These are phyloP conservation scores for Cataglyphis albicans DNA, from an alignment of 2,888 invertebrate species.

Conservation along the genomic window DNA sequence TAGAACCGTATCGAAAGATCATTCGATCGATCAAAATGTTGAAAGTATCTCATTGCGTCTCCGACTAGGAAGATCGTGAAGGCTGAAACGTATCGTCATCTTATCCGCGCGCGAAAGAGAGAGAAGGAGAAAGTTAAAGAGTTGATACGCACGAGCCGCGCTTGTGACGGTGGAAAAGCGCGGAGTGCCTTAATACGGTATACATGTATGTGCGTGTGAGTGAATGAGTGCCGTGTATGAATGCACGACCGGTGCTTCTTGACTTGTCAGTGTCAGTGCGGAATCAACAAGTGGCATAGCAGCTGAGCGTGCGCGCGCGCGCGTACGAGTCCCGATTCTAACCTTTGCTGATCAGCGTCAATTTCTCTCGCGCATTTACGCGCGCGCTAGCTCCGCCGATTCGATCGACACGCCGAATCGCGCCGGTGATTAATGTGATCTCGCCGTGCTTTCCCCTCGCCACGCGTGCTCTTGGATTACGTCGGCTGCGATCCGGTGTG, in stretches of 20 bases:
- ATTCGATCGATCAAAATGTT: conserved; percentile 51
- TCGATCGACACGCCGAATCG: conserved; percentile 12
- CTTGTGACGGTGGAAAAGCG: conserved; percentile 21
- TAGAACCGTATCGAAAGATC: not conserved
- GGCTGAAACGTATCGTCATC: conserved; percentile 58
- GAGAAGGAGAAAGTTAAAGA: conserved; percentile 46
- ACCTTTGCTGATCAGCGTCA: conserved; percentile 57
- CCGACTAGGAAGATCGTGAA: conserved; percentile 55
- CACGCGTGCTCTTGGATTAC: conserved; percentile 73
- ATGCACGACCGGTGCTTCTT: conserved; percentile 49
- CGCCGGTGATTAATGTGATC: conserved; percentile 62
- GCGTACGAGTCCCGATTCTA: conserved; percentile 63
- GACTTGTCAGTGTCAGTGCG: conserved; percentile 74
- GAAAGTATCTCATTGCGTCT: conserved; percentile 38
- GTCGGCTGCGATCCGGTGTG: conserved; percentile 72
- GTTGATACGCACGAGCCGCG: conserved; percentile 45
- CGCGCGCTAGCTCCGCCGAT: conserved; percentile 3
- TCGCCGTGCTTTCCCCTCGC: conserved; percentile 33
- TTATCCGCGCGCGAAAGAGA: conserved; percentile 24
- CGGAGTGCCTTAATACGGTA: conserved; percentile 39
- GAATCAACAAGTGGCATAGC: conserved; percentile 78
- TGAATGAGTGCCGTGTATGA: conserved; percentile 27
- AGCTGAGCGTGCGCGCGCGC: conserved; percentile 59
- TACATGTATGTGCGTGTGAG: conserved; percentile 5
- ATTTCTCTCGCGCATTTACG: conserved; percentile 22